These are phyloP conservation scores for Drosophila rufa DNA, from an alignment of 1,140 invertebrate genomes.

Conservation along the genomic window DNA sequence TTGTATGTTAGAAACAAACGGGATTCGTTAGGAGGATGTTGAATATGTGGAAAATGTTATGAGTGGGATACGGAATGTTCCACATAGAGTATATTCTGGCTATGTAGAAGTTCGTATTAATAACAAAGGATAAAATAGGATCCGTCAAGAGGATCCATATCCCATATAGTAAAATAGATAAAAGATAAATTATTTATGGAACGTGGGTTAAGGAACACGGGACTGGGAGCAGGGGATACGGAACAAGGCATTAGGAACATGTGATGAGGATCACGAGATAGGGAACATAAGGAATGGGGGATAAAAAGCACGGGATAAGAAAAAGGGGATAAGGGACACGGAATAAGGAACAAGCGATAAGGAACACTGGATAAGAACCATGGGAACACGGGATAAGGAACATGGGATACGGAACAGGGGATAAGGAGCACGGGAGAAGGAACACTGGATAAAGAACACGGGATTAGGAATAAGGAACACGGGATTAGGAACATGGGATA, in stretches of 20 bases:
- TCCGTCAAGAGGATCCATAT: background rate
- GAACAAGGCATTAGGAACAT: background rate
- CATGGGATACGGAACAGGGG: no score
- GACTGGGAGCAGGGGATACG: background rate
- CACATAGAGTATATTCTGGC: no score
- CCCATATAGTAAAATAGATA: background rate
- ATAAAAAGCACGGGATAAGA: no score
- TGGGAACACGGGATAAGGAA: background rate
- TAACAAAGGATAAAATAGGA: no score
- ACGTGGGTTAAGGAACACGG: background rate
- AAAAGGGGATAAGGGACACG: background rate
- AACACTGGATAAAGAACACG: background rate
- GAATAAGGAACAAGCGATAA: background rate
- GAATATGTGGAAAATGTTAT: no score
- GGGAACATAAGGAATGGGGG: no score
- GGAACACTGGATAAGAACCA: background rate
- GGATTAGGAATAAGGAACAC: background rate
- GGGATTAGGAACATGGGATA: background rate
- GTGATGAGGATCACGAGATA: no score
- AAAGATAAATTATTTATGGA: background rate
- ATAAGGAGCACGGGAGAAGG: no score
- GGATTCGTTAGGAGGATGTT: no score
- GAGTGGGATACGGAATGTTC: no score
- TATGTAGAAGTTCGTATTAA: background rate
- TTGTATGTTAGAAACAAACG: no score